phyloP scores from a whole-genome alignment of 2,888 invertebrate species.

The Nymphalis polychloros region DNA sequence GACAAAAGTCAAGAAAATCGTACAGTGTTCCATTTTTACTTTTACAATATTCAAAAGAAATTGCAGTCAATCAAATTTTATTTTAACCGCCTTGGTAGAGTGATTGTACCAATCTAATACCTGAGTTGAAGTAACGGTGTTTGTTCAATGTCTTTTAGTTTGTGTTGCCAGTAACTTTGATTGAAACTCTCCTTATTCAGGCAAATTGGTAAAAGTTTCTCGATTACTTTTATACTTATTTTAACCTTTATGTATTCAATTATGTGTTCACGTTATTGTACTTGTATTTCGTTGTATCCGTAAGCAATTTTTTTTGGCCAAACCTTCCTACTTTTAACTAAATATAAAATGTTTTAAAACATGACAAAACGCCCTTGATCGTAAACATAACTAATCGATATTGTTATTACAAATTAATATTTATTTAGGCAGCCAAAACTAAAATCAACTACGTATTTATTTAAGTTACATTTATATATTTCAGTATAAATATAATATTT shows the following conservation, averaged over 20 bases:
- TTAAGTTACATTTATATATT: too few relatives aligned
- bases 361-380: too few relatives aligned
- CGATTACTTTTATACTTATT: conserved; percentile 69
- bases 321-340: background rate
- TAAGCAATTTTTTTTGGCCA: background rate
- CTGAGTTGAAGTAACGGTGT: conserved; percentile 46
- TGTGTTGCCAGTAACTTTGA: conserved; percentile 68
- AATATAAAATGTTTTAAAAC: too few relatives aligned
- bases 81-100: conserved; percentile 12
- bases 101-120: conserved; percentile 37
- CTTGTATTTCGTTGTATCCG: background rate
- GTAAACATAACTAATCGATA: too few relatives aligned
- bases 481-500: too few relatives aligned
- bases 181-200: conserved; percentile 76
- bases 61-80: conserved; percentile 20
- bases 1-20: too few relatives aligned
- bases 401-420: too few relatives aligned
- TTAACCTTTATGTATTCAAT: conserved; percentile 24
- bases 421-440: too few relatives aligned
- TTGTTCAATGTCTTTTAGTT: conserved; percentile 65
- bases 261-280: background rate
- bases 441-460: too few relatives aligned
- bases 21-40: background rate
- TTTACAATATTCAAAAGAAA: conserved; percentile 22
- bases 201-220: conserved; percentile 71